Conservation (phyloP, 1,140 invertebrate genomes). For the Penaeus chinensis region DNA sequence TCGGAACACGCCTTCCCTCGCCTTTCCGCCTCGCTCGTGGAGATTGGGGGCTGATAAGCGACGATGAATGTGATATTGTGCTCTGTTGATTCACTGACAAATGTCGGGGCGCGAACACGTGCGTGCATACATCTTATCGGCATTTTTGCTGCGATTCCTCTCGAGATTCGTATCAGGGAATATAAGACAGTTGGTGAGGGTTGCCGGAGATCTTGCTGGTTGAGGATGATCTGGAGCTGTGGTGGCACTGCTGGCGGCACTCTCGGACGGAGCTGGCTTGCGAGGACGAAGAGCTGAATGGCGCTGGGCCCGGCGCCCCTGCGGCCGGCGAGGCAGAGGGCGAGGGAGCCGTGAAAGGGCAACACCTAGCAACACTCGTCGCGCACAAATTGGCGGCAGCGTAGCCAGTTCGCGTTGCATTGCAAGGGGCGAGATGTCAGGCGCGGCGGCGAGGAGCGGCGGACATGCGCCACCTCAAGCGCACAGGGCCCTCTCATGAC, state of each 20-base stretch:
- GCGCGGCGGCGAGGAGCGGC: background rate
- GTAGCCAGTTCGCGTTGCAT: background rate
- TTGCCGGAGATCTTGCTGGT: constrained; percentile 35
- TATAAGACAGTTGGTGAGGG: constrained; percentile 27
- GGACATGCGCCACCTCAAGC: background rate
- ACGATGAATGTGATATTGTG: constrained; percentile 59
- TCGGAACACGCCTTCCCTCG: constrained; percentile 26
- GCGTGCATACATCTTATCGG: constrained; percentile 9
- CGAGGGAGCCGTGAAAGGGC: too few relatives aligned
- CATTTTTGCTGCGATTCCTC: constrained; percentile 2
- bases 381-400: too few relatives aligned
- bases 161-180: constrained; percentile 18
- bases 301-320: too few relatives aligned
- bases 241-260: too few relatives aligned
- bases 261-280: too few relatives aligned
- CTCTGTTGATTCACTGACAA: constrained; percentile 51
- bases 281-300: too few relatives aligned
- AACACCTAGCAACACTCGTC: too few relatives aligned
- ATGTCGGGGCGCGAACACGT: constrained; percentile 29
- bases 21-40: constrained; percentile 1
- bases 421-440: background rate
- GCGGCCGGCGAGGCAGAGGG: too few relatives aligned
- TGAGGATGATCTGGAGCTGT: too few relatives aligned
- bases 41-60: constrained; percentile 44
- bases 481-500: background rate